Evolutionary conservation across 1,140 invertebrate species (phyloP).

Genomic region (Andrena cerasifolii): DNA sequence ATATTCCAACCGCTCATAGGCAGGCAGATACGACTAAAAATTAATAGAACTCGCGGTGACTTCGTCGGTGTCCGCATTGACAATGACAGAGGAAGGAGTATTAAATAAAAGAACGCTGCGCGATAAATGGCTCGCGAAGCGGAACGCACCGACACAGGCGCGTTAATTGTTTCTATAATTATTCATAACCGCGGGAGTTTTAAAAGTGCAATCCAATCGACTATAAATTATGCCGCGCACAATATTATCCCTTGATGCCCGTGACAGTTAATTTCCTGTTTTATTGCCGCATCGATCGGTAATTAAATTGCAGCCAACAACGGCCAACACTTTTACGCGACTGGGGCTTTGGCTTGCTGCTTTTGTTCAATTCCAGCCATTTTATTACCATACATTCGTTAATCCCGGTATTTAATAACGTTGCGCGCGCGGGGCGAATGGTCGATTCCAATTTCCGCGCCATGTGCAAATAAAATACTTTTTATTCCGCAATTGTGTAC

Average conservation of each 20-base stretch:
- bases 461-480: constrained; percentile 19
- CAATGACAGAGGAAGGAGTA: neutral
- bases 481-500: neutral
- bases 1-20: no score
- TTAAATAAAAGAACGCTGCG: neutral
- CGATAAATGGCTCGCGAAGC: constrained; percentile 4
- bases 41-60: neutral
- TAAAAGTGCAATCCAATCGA: constrained; percentile 33
- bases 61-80: neutral
- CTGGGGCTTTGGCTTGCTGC: neutral
- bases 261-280: constrained; percentile 53
- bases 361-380: constrained; percentile 28
- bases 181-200: constrained; percentile 37
- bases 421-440: no score
- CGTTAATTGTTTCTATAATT: constrained; percentile 40
- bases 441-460: constrained; percentile 19
- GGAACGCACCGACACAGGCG: neutral
- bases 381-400: constrained; percentile 39
- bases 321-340: constrained; percentile 33
- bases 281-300: constrained; percentile 49
- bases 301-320: constrained; percentile 44
- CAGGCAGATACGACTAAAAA: no score
- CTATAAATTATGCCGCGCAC: constrained; percentile 33
- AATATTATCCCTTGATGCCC: neutral
- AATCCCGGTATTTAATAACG: constrained; percentile 48